A percentile compares a stretch with the other conserved stretches of the same genome.
Conservation (phyloP, 1,140 invertebrate genomes). For the Philaenus spumarius region DNA sequence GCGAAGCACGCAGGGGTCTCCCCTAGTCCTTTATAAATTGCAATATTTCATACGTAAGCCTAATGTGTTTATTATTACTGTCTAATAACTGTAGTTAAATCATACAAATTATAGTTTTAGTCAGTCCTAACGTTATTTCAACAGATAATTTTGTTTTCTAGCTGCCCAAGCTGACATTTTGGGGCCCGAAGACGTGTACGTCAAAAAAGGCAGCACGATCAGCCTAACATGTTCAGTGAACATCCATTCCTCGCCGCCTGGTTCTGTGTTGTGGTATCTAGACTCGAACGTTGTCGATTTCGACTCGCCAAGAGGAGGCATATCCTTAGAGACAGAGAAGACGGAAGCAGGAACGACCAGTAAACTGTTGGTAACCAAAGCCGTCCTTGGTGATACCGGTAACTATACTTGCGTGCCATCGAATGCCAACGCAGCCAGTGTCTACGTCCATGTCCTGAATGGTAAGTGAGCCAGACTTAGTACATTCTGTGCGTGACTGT, state of each 20-base stretch:
- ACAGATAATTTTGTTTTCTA: conserved; percentile 37
- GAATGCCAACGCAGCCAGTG: conserved; percentile 77
- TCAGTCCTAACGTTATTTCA: too few relatives aligned
- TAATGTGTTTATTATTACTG: too few relatives aligned
- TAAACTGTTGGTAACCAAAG: conserved; percentile 78
- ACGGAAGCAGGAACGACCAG: conserved; percentile 80
- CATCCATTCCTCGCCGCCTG: conserved; percentile 73
- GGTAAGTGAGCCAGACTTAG: conserved; percentile 49
- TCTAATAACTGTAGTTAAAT: too few relatives aligned
- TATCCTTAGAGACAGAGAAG: conserved; percentile 85
- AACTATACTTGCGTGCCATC: conserved; percentile 82
- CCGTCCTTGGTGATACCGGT: conserved; percentile 73
- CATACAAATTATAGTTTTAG: too few relatives aligned
- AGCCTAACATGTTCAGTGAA: conserved; percentile 81
- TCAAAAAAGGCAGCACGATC: conserved; percentile 84
- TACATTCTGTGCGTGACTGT: neutral
- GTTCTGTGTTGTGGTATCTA: conserved; percentile 72
- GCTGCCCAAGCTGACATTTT: conserved; percentile 77
- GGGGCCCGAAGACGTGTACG: conserved; percentile 77
- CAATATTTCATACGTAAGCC: too few relatives aligned
- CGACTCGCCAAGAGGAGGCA: conserved; percentile 68
- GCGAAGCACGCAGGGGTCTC: too few relatives aligned
- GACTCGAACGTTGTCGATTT: conserved; percentile 72
- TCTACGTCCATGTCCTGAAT: conserved; percentile 81
- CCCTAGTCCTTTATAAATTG: neutral